These are phyloP conservation scores for Ranitomeya imitator DNA, from an alignment of 2,113 vertebrate genomes.

Conservation along the genomic window DNA sequence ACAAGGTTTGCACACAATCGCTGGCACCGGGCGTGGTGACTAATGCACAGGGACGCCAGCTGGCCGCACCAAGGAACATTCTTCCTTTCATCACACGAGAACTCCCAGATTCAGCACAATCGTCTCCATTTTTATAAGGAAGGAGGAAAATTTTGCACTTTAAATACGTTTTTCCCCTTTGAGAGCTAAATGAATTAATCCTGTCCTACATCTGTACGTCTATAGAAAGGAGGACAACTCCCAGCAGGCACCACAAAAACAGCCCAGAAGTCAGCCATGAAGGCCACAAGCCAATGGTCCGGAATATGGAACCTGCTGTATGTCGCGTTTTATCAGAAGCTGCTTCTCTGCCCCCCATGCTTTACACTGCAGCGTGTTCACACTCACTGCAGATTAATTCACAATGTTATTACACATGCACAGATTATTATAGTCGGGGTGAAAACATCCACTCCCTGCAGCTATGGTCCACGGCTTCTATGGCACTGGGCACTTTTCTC, in stretches of 20 bases:
- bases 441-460: too few relatives aligned
- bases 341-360: not conserved
- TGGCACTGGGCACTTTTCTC: too few relatives aligned
- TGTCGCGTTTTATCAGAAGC: too few relatives aligned
- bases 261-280: too few relatives aligned
- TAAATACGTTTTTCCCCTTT: not conserved
- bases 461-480: too few relatives aligned
- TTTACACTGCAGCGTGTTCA: not conserved
- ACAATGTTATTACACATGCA: too few relatives aligned
- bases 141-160: constrained; percentile 19
- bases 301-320: too few relatives aligned
- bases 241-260: too few relatives aligned
- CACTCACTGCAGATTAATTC: too few relatives aligned
- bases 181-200: not conserved
- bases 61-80: not conserved
- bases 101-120: constrained; percentile 4
- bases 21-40: constrained; percentile 11
- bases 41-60: not conserved
- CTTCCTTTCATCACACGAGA: constrained; percentile 16
- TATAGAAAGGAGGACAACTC: not conserved
- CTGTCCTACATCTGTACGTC: not conserved
- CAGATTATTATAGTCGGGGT: too few relatives aligned
- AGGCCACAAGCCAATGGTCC: too few relatives aligned
- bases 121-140: not conserved
- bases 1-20: not conserved